Evolutionary conservation across 1,140 invertebrate species (phyloP), one percentile per base, ranked within the genome.

Genomic region (Sitobion miscanthi): DNA sequence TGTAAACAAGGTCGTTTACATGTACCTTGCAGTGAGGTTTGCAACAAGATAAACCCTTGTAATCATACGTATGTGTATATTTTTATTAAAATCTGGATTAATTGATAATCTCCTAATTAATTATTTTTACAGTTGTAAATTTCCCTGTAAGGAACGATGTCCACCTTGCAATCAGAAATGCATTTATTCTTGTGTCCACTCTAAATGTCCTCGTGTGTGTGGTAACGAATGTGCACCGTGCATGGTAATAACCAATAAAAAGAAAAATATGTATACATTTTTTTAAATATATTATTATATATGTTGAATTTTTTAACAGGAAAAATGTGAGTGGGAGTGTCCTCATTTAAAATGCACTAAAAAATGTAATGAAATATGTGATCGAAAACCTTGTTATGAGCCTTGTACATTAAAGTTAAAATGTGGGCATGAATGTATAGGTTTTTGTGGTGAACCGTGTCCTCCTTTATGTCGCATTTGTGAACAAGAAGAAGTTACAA

Each of bases 381-480:
- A 95, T 93, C 94, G 95, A 14, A 93, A 95, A 30, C 95, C 96
- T 20, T 97, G 97, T 95, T 94, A 95, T 57, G 94, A 96, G 94
- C 95, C 96, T 2, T 97, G 97, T 93, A 14, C 91, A 6, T 95
- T 95, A 93, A 94, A 57, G 62, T 95, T 96, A 49, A 93, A 94
- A 30, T 97, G 97, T 95, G 95, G 95, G 0, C 97, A 97, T 95
- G 93, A 94, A 8, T 97, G 97, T 95, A 95, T 96, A 94, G 97
- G 97, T 42, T 96, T 97, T 90, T 97, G 97, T 95, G 97, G 97
- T 30, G 97, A 97, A 95, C 95, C 95, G 94, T 96, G 96, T 95
- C 96, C 95, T 95, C 96, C 95, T 91, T 94, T 96, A 42, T 96
- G 96, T 94, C 94, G 95, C 9, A 90, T 95, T 87, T 96, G 96